Percentiles rank a stretch among this genome's conserved stretches.
phyloP scores from a whole-genome alignment of 1,140 invertebrate species.

The Nasonia vitripennis region DNA sequence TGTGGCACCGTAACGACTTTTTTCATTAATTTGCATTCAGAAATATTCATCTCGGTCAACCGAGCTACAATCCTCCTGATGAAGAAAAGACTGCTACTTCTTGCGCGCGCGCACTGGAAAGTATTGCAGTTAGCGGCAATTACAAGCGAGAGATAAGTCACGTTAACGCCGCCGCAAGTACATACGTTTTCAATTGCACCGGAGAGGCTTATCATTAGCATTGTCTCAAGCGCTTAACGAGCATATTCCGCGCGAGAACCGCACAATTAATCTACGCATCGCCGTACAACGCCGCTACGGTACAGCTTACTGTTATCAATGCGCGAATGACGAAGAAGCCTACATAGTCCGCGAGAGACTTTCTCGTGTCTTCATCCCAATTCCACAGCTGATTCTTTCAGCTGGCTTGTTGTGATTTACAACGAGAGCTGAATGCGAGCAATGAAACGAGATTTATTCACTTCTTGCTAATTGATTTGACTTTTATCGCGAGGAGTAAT shows the following conservation, averaged over 20 bases:
- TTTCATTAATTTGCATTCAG: too few relatives aligned
- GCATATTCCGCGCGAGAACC: background rate
- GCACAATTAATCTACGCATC: conserved; percentile 24
- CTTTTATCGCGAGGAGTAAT: background rate
- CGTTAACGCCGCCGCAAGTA: background rate
- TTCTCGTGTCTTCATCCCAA: background rate
- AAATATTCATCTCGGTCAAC: too few relatives aligned
- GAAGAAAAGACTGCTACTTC: too few relatives aligned
- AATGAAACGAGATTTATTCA: background rate
- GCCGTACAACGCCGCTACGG: conserved; percentile 5
- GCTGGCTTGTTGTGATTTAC: too few relatives aligned
- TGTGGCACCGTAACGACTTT: too few relatives aligned
- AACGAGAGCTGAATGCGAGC: background rate
- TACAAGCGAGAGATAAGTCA: background rate
- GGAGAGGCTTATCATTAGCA: background rate
- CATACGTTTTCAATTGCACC: background rate
- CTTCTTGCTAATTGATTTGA: background rate
- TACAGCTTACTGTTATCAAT: conserved; percentile 20
- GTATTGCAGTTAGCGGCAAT: background rate
- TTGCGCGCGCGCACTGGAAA: background rate
- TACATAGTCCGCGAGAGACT: background rate
- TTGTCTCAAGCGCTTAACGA: background rate
- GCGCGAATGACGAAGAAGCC: background rate
- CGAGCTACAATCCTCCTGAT: too few relatives aligned
- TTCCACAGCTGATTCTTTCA: background rate